Evolutionary conservation across 2,113 vertebrate genomes (phyloP).

Genomic region (Archocentrus centrarchus): DNA sequence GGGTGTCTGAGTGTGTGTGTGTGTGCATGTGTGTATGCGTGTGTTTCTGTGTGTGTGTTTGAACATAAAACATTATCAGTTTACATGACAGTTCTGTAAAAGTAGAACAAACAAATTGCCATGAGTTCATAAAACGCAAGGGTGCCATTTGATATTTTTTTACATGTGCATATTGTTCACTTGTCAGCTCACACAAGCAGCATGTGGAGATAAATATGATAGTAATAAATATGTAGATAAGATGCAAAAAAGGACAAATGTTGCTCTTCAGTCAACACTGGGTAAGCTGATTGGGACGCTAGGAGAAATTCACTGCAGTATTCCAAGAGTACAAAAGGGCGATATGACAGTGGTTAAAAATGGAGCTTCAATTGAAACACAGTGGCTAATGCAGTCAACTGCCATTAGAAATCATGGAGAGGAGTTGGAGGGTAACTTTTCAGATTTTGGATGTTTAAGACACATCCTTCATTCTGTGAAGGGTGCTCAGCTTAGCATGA

Average conservation of each 20-base stretch:
- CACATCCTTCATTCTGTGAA: slow-evolving; percentile 41
- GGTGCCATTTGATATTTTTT: slow-evolving; percentile 76
- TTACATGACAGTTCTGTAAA: slow-evolving; percentile 73
- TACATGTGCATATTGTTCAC: slow-evolving; percentile 85
- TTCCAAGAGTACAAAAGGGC: slow-evolving; percentile 67
- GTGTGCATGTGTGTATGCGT: slow-evolving; percentile 22
- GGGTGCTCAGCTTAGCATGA: slow-evolving; percentile 26
- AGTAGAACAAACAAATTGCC: slow-evolving; percentile 66
- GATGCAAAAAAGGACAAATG: slow-evolving; percentile 65
- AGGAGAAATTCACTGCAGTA: slow-evolving; percentile 52
- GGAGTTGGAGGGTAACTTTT: slow-evolving; percentile 29
- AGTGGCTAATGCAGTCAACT: slow-evolving; percentile 50
- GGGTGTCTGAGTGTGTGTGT: slow-evolving; percentile 57
- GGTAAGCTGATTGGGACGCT: slow-evolving; percentile 63
- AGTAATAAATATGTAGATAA: slow-evolving; percentile 76
- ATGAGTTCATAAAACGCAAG: slow-evolving; percentile 71
- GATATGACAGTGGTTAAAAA: slow-evolving; percentile 60
- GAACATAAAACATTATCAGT: slow-evolving; percentile 71
- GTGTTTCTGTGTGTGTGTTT: slow-evolving; percentile 33
- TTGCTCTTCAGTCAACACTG: slow-evolving; percentile 64
- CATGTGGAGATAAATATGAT: slow-evolving; percentile 81
- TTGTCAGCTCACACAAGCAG: slow-evolving; percentile 81
- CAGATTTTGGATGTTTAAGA: slow-evolving; percentile 22
- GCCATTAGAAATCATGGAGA: slow-evolving; percentile 52
- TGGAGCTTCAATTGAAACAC: slow-evolving; percentile 64